A percentile compares a stretch with the other conserved stretches of the same genome.
Evolutionary conservation across 2,797 vertebrate genomes (phyloP).

Genomic region (Leucoraja ocellata): DNA sequence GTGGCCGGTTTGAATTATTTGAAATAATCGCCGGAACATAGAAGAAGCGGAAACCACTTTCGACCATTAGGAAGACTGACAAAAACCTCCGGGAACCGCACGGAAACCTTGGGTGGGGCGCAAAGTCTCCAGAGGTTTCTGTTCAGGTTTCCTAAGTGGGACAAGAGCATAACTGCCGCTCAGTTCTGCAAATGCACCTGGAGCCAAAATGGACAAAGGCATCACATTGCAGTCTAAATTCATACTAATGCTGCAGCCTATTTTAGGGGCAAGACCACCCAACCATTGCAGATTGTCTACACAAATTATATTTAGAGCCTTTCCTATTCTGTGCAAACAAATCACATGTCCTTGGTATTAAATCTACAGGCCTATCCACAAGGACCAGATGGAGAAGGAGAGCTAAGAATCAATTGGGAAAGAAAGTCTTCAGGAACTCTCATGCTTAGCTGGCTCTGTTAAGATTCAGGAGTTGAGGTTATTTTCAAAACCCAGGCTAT

Average conservation of each 20-base stretch:
- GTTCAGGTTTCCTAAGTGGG: too few species aligned
- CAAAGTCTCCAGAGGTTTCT: too few species aligned
- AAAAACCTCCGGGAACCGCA: too few species aligned
- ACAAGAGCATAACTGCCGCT: background rate
- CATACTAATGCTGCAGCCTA: background rate
- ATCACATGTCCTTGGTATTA: background rate
- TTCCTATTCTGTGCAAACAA: too few species aligned
- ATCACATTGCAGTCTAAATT: background rate
- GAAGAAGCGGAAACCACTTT: too few species aligned
- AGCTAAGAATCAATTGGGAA: background rate
- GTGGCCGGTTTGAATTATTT: too few species aligned
- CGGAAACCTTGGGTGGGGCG: too few species aligned
- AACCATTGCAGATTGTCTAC: background rate
- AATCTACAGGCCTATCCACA: too few species aligned
- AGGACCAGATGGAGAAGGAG: background rate
- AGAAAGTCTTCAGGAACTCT: background rate
- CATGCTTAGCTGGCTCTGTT: background rate
- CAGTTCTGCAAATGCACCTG: background rate
- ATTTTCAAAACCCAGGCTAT: background rate
- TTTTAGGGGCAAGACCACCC: background rate
- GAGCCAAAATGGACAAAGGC: background rate
- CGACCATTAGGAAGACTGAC: too few species aligned
- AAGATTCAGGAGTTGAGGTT: background rate
- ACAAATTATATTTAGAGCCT: background rate
- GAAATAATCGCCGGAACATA: too few species aligned